Evolutionary conservation across 92 coral and sea anemone genomes (phyloP).

Genomic region (Phenganax subtilis): DNA sequence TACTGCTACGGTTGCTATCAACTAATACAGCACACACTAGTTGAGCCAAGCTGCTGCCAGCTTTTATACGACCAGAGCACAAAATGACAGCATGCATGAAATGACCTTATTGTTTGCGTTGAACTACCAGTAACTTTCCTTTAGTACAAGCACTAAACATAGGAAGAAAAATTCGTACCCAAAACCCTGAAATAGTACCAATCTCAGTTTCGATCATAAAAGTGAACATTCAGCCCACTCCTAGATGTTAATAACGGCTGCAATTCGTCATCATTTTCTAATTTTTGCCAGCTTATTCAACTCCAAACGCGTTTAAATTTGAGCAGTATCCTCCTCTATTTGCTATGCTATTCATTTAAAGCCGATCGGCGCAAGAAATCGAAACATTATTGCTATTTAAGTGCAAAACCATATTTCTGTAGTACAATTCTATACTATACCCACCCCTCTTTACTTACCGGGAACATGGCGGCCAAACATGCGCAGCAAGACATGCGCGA

Average conservation of each 20-base stretch:
- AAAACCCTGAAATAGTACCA: no score
- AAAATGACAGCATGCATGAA: no score
- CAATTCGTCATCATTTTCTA: not conserved
- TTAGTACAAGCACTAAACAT: no score
- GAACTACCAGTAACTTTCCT: no score
- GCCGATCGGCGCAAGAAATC: slow-evolving; percentile 7
- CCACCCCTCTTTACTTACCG: not conserved
- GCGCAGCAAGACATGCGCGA: not conserved
- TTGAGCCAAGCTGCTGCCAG: no score
- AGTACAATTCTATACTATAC: not conserved
- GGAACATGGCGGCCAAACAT: not conserved
- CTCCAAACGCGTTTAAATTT: slow-evolving; percentile 6
- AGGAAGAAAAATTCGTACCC: no score
- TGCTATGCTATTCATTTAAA: not conserved
- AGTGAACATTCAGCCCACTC: no score
- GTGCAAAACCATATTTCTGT: not conserved
- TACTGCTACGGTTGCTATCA: no score
- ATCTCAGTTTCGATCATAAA: no score
- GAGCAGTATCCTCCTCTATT: slow-evolving; percentile 7
- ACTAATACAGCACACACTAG: no score
- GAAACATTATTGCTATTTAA: not conserved
- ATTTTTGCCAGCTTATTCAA: not conserved
- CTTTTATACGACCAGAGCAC: no score
- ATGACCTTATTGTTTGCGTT: no score
- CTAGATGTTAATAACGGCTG: not conserved